phyloP scores from a whole-genome alignment of 2,888 invertebrate species.

The Vanessa cardui region DNA sequence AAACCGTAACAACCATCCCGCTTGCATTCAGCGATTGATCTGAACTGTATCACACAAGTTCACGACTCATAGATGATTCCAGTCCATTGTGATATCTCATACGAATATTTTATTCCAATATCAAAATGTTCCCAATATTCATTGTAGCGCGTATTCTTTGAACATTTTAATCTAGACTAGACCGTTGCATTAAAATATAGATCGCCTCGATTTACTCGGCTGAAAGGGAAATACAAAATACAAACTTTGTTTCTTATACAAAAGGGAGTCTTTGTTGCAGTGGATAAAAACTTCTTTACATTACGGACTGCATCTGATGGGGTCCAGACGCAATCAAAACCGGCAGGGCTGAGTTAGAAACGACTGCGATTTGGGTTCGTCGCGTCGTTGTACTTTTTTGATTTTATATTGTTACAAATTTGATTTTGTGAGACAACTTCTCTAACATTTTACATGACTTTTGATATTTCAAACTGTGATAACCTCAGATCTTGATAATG shows the following conservation, averaged over 20 bases:
- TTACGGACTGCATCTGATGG: slow-evolving; percentile 56
- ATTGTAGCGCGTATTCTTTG: slow-evolving; percentile 30
- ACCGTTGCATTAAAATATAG: slow-evolving; percentile 47
- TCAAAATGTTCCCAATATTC: slow-evolving; percentile 5
- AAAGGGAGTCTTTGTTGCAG: slow-evolving; percentile 62
- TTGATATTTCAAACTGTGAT: too few relatives aligned
- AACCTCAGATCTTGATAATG: too few relatives aligned
- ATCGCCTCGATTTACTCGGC: slow-evolving; percentile 37
- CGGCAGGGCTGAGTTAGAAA: neutral
- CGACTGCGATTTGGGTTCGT: neutral
- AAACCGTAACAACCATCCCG: neutral
- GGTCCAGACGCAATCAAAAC: slow-evolving; percentile 30
- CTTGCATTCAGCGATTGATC: neutral
- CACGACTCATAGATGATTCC: neutral
- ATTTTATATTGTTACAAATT: too few relatives aligned
- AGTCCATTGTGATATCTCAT: slow-evolving; percentile 5
- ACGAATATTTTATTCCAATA: slow-evolving; percentile 18
- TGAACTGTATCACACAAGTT: neutral
- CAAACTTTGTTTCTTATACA: slow-evolving; percentile 60
- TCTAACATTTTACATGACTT: too few relatives aligned
- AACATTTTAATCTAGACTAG: slow-evolving; percentile 44
- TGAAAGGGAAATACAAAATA: slow-evolving; percentile 47
- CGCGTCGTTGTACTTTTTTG: neutral
- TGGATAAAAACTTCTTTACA: slow-evolving; percentile 66
- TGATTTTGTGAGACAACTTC: too few relatives aligned